phyloP scores from a whole-genome alignment of 2,888 invertebrate genomes.

The Cryptus armator region DNA sequence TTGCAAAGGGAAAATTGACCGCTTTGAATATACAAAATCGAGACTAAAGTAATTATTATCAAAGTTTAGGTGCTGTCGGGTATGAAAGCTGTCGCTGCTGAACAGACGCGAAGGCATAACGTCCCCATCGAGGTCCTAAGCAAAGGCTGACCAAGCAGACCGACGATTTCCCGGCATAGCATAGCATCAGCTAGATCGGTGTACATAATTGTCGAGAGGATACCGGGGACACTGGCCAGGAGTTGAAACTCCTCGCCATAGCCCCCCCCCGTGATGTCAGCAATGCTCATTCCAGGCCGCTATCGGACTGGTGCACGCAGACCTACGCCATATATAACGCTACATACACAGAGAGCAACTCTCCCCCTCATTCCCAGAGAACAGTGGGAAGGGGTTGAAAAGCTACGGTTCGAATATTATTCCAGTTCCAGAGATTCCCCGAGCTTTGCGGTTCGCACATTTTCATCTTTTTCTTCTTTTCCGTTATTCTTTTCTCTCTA shows the following conservation, averaged over 20 bases:
- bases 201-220: conserved; percentile 78
- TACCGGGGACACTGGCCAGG: conserved; percentile 61
- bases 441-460: background rate
- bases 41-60: background rate
- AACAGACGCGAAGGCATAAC: conserved; percentile 65
- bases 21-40: background rate
- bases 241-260: conserved; percentile 69
- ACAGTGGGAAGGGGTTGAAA: conserved; percentile 43
- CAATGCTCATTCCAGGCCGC: conserved; percentile 82
- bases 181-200: conserved; percentile 68
- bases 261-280: conserved; percentile 77
- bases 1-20: background rate
- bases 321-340: conserved; percentile 42
- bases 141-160: conserved; percentile 84
- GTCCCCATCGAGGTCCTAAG: conserved; percentile 81
- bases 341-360: conserved; percentile 4
- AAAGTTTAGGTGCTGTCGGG: conserved; percentile 20
- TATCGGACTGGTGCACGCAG: conserved; percentile 79
- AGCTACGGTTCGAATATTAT: conserved; percentile 49
- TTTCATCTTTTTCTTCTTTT: conserved; percentile 22
- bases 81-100: conserved; percentile 62
- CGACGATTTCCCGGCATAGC: conserved; percentile 44
- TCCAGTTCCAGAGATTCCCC: conserved; percentile 31
- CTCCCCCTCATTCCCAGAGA: conserved; percentile 2
- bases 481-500: conserved; percentile 30